Evolutionary conservation across 2,797 vertebrate species (phyloP).

Genomic region (Micromesistius poutassou): DNA sequence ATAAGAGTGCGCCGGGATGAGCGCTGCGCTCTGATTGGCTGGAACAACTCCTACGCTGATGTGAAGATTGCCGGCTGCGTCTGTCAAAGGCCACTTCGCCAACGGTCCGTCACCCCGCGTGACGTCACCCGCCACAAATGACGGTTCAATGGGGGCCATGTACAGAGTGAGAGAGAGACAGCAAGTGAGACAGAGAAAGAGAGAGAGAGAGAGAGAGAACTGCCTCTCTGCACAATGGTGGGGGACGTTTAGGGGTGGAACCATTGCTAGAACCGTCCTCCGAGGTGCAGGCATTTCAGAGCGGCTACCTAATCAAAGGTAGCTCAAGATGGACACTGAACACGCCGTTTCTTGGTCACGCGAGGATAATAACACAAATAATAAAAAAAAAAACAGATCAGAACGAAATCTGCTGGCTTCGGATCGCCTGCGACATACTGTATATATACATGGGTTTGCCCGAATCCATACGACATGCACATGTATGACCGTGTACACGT

Average conservation of each 20-base stretch:
- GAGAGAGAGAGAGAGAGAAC: too few species aligned
- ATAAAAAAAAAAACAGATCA: background rate
- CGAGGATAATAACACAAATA: background rate
- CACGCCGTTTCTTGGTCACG: too few species aligned
- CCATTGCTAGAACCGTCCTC: too few species aligned
- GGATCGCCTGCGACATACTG: too few species aligned
- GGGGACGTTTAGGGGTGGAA: too few species aligned
- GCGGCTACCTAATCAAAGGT: too few species aligned
- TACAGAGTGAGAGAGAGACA: too few species aligned
- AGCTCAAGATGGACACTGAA: too few species aligned
- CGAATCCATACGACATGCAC: background rate
- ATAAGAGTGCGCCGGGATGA: slow-evolving; percentile 66
- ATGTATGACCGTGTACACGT: background rate
- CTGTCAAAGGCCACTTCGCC: slow-evolving; percentile 65
- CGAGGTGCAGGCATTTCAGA: too few species aligned
- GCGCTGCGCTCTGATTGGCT: slow-evolving; percentile 63
- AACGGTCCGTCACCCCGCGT: slow-evolving; percentile 47
- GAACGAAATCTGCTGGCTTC: background rate
- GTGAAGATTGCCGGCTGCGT: slow-evolving; percentile 69
- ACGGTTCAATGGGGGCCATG: too few species aligned
- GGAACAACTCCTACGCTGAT: slow-evolving; percentile 64
- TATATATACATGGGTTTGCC: background rate
- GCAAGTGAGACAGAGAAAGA: too few species aligned
- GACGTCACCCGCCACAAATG: slow-evolving; percentile 42
- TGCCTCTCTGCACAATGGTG: too few species aligned